Evolutionary conservation across 2,888 invertebrate species (phyloP).

Genomic region (Venustoraphidia nigricollis): DNA sequence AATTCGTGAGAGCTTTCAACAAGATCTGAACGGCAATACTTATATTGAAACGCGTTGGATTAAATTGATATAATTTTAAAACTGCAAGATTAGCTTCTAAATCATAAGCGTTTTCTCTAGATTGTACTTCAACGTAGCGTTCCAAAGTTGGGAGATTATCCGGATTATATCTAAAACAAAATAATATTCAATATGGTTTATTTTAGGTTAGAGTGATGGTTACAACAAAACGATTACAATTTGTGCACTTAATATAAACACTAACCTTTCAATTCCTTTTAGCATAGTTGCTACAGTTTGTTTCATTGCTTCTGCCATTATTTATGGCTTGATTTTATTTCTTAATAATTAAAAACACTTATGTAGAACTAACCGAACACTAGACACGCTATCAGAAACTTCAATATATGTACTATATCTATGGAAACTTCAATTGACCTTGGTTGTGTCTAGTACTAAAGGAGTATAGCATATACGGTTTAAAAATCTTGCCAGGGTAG

Average conservation of each 20-base stretch:
- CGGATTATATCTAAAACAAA: conserved; percentile 73
- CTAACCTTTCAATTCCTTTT: conserved; percentile 82
- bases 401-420: too few relatives aligned
- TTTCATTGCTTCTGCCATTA: conserved; percentile 71
- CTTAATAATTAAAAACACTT: too few relatives aligned
- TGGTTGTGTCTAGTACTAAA: too few relatives aligned
- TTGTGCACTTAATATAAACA: background rate
- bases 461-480: too few relatives aligned
- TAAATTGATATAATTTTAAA: conserved; percentile 92
- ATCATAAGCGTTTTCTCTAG: conserved; percentile 86
- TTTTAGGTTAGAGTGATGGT: background rate
- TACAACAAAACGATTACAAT: background rate
- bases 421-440: too few relatives aligned
- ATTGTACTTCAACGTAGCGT: conserved; percentile 85
- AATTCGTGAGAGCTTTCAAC: conserved; percentile 87
- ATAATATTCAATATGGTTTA: conserved; percentile 1
- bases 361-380: too few relatives aligned
- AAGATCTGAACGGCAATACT: conserved; percentile 81
- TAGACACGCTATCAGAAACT: too few relatives aligned
- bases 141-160: conserved; percentile 84
- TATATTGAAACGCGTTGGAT: conserved; percentile 71
- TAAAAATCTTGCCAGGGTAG: too few relatives aligned
- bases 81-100: conserved; percentile 95
- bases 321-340: conserved; percentile 5
- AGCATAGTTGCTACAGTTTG: conserved; percentile 75